Evolutionary conservation across 2,888 invertebrate species (phyloP), one percentile per base, ranked within the genome.

Genomic region (Polymixis flavicincta): DNA sequence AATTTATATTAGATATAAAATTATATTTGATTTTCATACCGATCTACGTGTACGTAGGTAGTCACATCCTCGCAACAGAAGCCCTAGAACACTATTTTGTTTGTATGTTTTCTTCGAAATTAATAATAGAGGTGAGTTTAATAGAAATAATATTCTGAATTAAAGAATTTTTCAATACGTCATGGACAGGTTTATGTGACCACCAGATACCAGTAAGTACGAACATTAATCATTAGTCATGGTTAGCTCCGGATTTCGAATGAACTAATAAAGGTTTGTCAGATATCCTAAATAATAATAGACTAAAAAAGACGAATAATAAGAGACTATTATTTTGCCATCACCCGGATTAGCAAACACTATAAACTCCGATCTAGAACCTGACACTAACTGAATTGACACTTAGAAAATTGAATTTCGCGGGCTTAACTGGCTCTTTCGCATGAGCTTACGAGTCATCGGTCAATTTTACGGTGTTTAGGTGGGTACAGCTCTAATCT

Each of bases 1-100:
- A 32, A 74, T 75, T 74, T 52, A 32, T 60, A 64, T 45, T 52
- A 7, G 17, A 11, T 52, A 61, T 14, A 32, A 22, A 32, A 32
- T 32, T 50, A 65, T 50, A 22, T 48, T 42, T 25, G 0, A 17
- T 42, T 54, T 55, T 7, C 13, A 25, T 54, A 11, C 7, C 25
- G 55, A 25, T 55, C 8, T 55, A 55, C 17, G 17, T 25, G 25
- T 13, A 14, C 25, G 55, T 14, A 52, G 22, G 11, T 54, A 54
- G 52, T 54, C n/a, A 6, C 25, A 25, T 6, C 54, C 54, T 25
- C 2, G 14, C n/a, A n/a, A 55, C 54, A n/a, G 11, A 13, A 54
- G n/a, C 54, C n/a, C 11, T 4, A 13, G 13, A n/a, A 54, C 11
- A 25, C 1, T 19, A 19, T 25, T 25, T 55, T 55, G 13, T 13